Evolutionary conservation across 1,140 invertebrate species (phyloP).

Genomic region (Mizuhopecten yessoensis): DNA sequence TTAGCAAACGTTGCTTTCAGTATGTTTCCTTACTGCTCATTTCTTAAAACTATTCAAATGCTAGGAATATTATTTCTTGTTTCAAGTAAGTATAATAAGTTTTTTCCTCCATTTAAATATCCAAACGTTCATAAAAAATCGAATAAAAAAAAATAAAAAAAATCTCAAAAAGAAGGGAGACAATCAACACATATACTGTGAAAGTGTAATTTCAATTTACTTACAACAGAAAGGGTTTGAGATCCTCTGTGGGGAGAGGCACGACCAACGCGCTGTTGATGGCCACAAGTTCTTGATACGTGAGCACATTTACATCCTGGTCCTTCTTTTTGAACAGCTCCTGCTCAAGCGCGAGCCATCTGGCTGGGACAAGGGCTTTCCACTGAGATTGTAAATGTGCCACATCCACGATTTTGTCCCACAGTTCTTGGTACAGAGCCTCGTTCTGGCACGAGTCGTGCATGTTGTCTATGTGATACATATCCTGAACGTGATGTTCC

Average conservation of each 20-base stretch:
- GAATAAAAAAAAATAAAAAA: too few relatives aligned
- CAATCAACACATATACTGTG: too few relatives aligned
- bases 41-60: too few relatives aligned
- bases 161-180: too few relatives aligned
- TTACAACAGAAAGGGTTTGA: slow-evolving; percentile 23
- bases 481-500: slow-evolving; percentile 5
- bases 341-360: background rate
- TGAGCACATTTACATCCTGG: background rate
- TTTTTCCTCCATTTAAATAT: too few relatives aligned
- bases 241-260: background rate
- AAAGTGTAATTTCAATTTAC: background rate
- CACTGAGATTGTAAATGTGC: background rate
- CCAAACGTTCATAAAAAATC: too few relatives aligned
- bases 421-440: background rate
- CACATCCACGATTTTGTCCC: background rate
- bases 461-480: slow-evolving; percentile 14
- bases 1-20: too few relatives aligned
- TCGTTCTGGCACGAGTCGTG: background rate
- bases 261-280: background rate
- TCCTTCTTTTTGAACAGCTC: background rate
- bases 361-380: background rate
- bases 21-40: too few relatives aligned
- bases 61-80: too few relatives aligned
- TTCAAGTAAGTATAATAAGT: too few relatives aligned
- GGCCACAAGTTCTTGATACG: background rate